A percentile compares a stretch with the other conserved stretches of the same genome.
These are phyloP conservation scores for Mythimna impura DNA, from an alignment of 2,888 invertebrate genomes.

Conservation along the genomic window DNA sequence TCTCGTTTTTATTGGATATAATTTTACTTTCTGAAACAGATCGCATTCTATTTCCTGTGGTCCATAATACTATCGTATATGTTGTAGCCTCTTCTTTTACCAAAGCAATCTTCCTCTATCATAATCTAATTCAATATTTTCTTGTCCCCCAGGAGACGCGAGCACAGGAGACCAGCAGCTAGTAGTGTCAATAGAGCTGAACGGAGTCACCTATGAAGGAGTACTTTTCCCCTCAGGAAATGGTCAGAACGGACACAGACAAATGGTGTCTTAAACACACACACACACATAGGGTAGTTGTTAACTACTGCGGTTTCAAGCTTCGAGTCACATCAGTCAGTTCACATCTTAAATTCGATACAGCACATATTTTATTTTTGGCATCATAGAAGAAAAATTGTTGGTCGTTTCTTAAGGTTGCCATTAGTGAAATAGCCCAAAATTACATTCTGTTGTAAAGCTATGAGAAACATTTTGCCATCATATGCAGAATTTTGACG, in stretches of 20 bases:
- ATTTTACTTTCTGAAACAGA: too few relatives aligned
- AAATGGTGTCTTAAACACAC: conserved; percentile 84
- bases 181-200: conserved; percentile 98
- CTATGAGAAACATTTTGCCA: conserved; percentile 8
- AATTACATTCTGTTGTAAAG: not conserved
- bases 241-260: conserved; percentile 84
- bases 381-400: not conserved
- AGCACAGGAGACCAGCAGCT: conserved; percentile 96
- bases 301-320: conserved; percentile 47
- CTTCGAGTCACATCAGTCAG: conserved; percentile 24
- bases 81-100: not conserved
- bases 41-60: too few relatives aligned
- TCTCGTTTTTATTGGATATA: too few relatives aligned
- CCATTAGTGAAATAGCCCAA: not conserved
- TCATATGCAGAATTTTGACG: conserved; percentile 60
- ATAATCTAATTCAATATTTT: not conserved
- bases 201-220: conserved; percentile 98
- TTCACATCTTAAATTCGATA: not conserved
- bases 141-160: conserved; percentile 93
- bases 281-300: conserved; percentile 35
- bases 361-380: not conserved
- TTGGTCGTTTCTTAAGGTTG: not conserved
- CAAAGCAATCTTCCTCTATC: not conserved
- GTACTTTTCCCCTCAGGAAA: conserved; percentile 93
- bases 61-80: too few relatives aligned